phyloP scores from a whole-genome alignment of 2,888 invertebrate genomes.

The Lucinisca nassula region DNA sequence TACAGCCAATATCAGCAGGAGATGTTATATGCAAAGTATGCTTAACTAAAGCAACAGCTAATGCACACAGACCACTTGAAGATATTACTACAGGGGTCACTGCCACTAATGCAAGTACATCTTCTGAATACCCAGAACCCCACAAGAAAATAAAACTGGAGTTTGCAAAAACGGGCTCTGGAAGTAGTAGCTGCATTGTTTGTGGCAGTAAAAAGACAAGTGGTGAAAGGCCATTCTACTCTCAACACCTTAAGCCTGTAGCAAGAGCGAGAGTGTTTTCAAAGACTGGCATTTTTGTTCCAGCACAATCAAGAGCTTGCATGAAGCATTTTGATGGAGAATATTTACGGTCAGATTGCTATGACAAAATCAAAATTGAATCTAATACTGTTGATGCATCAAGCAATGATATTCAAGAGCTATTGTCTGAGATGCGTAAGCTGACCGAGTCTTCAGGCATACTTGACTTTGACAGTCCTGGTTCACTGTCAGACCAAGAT shows the following conservation, averaged over 20 bases:
- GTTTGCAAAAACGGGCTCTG: background rate
- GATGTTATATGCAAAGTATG: too few species aligned
- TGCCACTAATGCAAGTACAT: too few species aligned
- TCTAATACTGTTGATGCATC: background rate
- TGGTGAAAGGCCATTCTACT: conserved; percentile 29
- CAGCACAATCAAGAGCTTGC: background rate
- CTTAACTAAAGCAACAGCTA: too few species aligned
- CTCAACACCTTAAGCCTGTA: background rate
- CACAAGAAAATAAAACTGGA: background rate
- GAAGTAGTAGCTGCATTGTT: background rate
- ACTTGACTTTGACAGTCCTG: conserved; percentile 18
- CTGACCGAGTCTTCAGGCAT: background rate
- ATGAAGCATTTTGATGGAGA: background rate
- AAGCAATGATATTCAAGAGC: background rate
- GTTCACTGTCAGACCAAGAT: conserved; percentile 18
- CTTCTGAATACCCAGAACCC: too few species aligned
- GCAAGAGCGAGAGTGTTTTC: background rate
- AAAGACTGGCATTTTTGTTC: background rate
- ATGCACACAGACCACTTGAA: too few species aligned
- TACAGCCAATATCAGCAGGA: too few species aligned
- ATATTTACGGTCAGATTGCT: background rate
- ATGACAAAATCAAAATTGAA: background rate
- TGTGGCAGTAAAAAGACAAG: too few species aligned
- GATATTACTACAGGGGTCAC: too few species aligned
- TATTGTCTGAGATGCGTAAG: background rate